A percentile compares a stretch with the other conserved stretches of the same genome.
phyloP scores from a whole-genome alignment of 30 jellyfish, hydroid and myxozoan species.

The Cassiopea andromeda region DNA sequence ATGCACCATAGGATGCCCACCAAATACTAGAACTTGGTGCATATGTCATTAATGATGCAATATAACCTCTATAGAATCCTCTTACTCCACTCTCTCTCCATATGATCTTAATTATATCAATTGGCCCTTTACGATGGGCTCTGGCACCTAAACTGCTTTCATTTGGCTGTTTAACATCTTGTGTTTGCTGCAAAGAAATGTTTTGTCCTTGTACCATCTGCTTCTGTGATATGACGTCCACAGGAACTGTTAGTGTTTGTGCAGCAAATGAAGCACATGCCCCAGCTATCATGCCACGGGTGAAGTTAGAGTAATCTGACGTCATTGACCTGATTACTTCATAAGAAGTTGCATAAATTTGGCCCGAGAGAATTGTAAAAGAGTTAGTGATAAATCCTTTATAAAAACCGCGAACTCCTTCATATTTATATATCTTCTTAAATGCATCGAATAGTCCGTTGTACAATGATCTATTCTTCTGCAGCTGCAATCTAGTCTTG shows the following conservation, averaged over 20 bases:
- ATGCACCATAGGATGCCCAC: slow-evolving; percentile 96
- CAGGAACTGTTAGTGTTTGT: slow-evolving; percentile 95
- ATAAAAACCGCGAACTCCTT: slow-evolving; percentile 96
- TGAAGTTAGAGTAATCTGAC: slow-evolving; percentile 57
- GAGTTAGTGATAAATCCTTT: slow-evolving; percentile 84
- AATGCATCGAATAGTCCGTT: slow-evolving; percentile 92
- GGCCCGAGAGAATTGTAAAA: slow-evolving; percentile 84
- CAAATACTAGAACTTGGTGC: slow-evolving; percentile 95
- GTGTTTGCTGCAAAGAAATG: slow-evolving; percentile 15
- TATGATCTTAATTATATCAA: slow-evolving; percentile 46
- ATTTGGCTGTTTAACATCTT: neutral
- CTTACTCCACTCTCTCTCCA: slow-evolving; percentile 77
- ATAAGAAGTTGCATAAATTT: slow-evolving; percentile 81
- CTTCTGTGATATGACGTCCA: slow-evolving; percentile 92
- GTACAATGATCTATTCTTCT: slow-evolving; percentile 71
- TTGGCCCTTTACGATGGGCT: slow-evolving; percentile 37
- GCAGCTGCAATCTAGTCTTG: slow-evolving; percentile 93
- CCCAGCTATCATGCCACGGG: slow-evolving; percentile 87
- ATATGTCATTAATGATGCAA: slow-evolving; percentile 93
- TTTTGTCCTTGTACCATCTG: slow-evolving; percentile 90
- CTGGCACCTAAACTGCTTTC: neutral
- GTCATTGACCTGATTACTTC: slow-evolving; percentile 78
- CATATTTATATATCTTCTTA: slow-evolving; percentile 75
- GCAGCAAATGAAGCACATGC: slow-evolving; percentile 96
- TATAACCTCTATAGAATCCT: slow-evolving; percentile 95